Evolutionary conservation across 2,113 vertebrate genomes (phyloP).

Genomic region (Xiphias gladius): DNA sequence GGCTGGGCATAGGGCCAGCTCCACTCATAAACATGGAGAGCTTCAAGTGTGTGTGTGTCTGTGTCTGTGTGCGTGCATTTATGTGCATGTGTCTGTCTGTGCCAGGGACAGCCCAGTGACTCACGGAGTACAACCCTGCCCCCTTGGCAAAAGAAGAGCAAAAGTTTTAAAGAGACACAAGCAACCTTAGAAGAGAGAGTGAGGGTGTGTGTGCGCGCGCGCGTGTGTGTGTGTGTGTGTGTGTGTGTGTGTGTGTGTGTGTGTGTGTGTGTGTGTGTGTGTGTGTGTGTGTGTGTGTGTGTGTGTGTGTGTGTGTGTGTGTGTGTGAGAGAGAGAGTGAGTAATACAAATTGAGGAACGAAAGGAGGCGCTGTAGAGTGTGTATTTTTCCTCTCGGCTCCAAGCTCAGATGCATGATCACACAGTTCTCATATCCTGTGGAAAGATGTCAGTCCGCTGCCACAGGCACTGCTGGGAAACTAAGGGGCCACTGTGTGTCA

Average conservation of each 20-base stretch:
- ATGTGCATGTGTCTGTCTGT: constrained; percentile 73
- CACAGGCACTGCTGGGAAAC: constrained; percentile 74
- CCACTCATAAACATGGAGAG: constrained; percentile 85
- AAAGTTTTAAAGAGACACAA: constrained; percentile 83
- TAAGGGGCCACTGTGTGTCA: constrained; percentile 56
- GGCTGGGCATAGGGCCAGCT: constrained; percentile 81
- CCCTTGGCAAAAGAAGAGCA: constrained; percentile 77
- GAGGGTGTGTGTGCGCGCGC: background rate
- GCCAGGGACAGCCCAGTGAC: constrained; percentile 88
- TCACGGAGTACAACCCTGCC: constrained; percentile 83
- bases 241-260: constrained; percentile 1
- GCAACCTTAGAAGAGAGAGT: constrained; percentile 25
- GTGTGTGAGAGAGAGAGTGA: background rate
- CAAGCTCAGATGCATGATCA: constrained; percentile 68
- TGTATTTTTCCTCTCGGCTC: constrained; percentile 54
- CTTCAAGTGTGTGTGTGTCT: constrained; percentile 62
- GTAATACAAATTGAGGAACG: constrained; percentile 53
- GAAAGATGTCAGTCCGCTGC: constrained; percentile 77
- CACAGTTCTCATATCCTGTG: constrained; percentile 78
- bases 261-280: background rate
- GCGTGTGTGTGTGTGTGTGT: constrained; percentile 25
- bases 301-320: constrained; percentile 6
- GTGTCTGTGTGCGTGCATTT: constrained; percentile 47
- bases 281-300: too few relatives aligned
- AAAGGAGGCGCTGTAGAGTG: constrained; percentile 76